Evolutionary conservation across 2,797 vertebrate genomes (phyloP), one percentile per base, ranked within the genome.

Genomic region (Helostoma temminkii): DNA sequence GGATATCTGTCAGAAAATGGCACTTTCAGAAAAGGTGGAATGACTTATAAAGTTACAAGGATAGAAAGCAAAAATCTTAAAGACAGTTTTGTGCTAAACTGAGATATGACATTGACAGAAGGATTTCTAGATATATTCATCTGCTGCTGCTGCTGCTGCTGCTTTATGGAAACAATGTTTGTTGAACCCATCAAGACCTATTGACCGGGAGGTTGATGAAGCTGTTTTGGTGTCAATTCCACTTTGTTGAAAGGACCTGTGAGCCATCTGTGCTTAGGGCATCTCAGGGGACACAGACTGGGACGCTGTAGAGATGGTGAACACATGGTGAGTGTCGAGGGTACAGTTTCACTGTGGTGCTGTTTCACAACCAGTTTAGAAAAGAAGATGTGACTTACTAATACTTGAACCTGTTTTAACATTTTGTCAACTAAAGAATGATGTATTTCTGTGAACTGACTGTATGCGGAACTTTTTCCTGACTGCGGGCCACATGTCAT

Each of bases 321-420:
- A 86, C 84, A 91, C 86, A 91, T 88, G 89, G 90, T 93, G 66
- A 91, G 89, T 88, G 57, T 32, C n/a, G 6, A 72, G 63, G 32
- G 4, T 66, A 37, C 5, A 9, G 36, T 74, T 74, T 81, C 42
- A 73, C 24, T 42, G 15, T 43, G 24, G 34, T 41, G 18, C 21
- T 41, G 43, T 73, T 68, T 66, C 21, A 37, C 41, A 18, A 16
- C 14, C 48, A 64, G 19, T 71, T 68, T 70, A 21, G 30, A 36
- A 15, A 37, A 64, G 9, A 65, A 70, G 5, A 64, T 52, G 15
- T 28, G 3, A 9, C 8, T n/a, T 6, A 57, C 19, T 30, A 1
- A 6, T 26, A 6, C 45, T 46, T 24, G 9, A 50, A 2, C 18
- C 21, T 30, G 22, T 47, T 60, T 22, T 42, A 12, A 45, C n/a